phyloP scores from a whole-genome alignment of 2,888 invertebrate genomes.

The Sphaeridia pumilis region DNA sequence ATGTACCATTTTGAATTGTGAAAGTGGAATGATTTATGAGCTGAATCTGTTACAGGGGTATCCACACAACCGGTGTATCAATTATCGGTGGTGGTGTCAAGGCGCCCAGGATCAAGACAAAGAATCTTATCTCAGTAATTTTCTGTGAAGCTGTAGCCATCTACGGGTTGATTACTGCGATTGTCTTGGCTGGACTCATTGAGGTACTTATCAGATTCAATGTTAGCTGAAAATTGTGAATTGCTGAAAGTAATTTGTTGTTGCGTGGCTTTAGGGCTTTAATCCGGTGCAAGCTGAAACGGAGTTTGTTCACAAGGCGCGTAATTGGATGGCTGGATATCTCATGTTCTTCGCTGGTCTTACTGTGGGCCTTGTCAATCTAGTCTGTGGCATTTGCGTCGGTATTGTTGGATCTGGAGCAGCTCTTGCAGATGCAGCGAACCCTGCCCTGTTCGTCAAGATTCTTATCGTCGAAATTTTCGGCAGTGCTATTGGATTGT shows the following conservation, averaged over 20 bases:
- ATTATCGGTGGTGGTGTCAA: slow-evolving; percentile 97
- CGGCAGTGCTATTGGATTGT: slow-evolving; percentile 96
- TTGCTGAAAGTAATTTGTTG: neutral
- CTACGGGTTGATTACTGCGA: slow-evolving; percentile 96
- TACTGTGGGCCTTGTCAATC: slow-evolving; percentile 87
- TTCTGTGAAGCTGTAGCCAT: slow-evolving; percentile 99
- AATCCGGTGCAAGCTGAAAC: slow-evolving; percentile 17
- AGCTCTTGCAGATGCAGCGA: slow-evolving; percentile 94
- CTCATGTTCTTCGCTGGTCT: slow-evolving; percentile 93
- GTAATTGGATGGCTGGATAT: slow-evolving; percentile 78
- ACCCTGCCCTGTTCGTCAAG: slow-evolving; percentile 90
- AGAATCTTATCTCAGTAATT: slow-evolving; percentile 98
- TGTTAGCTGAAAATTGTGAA: neutral
- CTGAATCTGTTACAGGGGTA: slow-evolving; percentile 53
- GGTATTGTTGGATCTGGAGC: slow-evolving; percentile 98
- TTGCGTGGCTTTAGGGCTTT: slow-evolving; percentile 19
- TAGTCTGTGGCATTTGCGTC: slow-evolving; percentile 91
- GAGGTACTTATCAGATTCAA: slow-evolving; percentile 41
- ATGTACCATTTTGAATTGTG: slow-evolving; percentile 17
- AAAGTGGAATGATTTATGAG: neutral
- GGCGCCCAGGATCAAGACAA: slow-evolving; percentile 96
- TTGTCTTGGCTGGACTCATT: slow-evolving; percentile 80
- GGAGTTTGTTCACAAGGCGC: slow-evolving; percentile 36
- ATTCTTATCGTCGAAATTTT: slow-evolving; percentile 98
- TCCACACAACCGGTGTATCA: slow-evolving; percentile 90